Evolutionary conservation across 64 coral and sea anemone species (phyloP).

Genomic region (Platygyra sinensis): DNA sequence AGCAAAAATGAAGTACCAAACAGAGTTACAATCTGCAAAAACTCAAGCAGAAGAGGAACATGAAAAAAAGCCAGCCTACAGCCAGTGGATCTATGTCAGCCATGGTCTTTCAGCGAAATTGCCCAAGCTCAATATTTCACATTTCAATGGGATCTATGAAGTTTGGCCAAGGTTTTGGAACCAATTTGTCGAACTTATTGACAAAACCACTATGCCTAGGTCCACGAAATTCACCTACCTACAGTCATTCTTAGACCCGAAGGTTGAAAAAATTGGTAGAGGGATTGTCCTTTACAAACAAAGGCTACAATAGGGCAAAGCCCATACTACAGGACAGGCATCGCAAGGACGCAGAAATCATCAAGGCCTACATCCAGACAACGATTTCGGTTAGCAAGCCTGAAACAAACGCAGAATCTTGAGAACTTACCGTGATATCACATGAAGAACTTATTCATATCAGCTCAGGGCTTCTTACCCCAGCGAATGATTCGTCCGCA

Average conservation of each 20-base stretch:
- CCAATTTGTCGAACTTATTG: constrained; percentile 39
- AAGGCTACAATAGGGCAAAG: no score
- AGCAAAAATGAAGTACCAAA: background rate
- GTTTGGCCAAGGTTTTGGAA: constrained; percentile 51
- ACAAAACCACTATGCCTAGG: constrained; percentile 14
- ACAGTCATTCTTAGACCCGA: constrained; percentile 35
- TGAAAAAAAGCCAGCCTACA: background rate
- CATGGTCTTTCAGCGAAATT: background rate
- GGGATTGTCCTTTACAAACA: background rate
- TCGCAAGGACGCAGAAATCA: no score
- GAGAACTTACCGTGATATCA: no score
- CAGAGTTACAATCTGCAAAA: background rate
- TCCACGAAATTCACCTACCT: constrained; percentile 40
- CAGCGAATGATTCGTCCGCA: no score
- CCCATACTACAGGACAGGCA: no score
- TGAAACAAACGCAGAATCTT: no score
- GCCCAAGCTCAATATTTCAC: constrained; percentile 11
- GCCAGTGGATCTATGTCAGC: no score
- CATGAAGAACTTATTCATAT: no score
- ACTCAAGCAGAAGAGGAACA: background rate
- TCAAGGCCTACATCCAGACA: no score
- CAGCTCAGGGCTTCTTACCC: no score
- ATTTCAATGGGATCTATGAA: constrained; percentile 34
- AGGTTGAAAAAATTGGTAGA: constrained; percentile 17
- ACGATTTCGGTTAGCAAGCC: no score